Evolutionary conservation across 1,140 invertebrate species (phyloP).

Genomic region (Drosophila neocordata): DNA sequence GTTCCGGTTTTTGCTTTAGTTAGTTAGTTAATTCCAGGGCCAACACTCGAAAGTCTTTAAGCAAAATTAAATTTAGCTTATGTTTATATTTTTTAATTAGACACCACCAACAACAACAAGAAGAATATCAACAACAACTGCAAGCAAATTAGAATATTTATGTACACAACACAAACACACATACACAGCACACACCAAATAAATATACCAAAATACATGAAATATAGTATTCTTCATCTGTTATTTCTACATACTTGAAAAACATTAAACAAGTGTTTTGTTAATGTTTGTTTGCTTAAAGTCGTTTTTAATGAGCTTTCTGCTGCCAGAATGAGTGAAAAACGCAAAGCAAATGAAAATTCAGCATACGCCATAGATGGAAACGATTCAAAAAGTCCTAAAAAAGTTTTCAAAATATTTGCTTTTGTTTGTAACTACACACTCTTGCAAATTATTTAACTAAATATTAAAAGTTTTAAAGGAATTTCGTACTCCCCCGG

Average conservation of each 20-base stretch:
- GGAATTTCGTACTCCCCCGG: too few relatives aligned
- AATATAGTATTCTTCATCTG: slow-evolving; percentile 29
- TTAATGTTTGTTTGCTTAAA: slow-evolving; percentile 78
- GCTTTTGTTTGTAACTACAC: not conserved
- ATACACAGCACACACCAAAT: slow-evolving; percentile 18
- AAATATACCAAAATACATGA: slow-evolving; percentile 16
- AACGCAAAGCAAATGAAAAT: slow-evolving; percentile 24
- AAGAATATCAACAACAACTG: slow-evolving; percentile 60
- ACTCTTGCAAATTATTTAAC: not conserved
- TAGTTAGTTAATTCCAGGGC: slow-evolving; percentile 35
- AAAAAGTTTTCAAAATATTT: not conserved
- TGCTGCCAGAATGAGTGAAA: slow-evolving; percentile 3
- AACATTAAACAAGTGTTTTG: slow-evolving; percentile 78
- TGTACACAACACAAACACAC: slow-evolving; percentile 39
- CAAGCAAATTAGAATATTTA: slow-evolving; percentile 77
- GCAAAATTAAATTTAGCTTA: slow-evolving; percentile 71
- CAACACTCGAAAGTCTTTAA: slow-evolving; percentile 52
- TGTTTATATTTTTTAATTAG: slow-evolving; percentile 79
- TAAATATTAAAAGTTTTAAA: not conserved
- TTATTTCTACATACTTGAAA: slow-evolving; percentile 71
- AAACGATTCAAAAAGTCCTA: not conserved
- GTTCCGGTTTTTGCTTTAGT: slow-evolving; percentile 37
- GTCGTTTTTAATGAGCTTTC: slow-evolving; percentile 67
- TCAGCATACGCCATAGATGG: not conserved
- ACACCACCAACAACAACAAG: slow-evolving; percentile 47